phyloP scores from a whole-genome alignment of 2,888 invertebrate genomes.

The Callyntrura sp. region DNA sequence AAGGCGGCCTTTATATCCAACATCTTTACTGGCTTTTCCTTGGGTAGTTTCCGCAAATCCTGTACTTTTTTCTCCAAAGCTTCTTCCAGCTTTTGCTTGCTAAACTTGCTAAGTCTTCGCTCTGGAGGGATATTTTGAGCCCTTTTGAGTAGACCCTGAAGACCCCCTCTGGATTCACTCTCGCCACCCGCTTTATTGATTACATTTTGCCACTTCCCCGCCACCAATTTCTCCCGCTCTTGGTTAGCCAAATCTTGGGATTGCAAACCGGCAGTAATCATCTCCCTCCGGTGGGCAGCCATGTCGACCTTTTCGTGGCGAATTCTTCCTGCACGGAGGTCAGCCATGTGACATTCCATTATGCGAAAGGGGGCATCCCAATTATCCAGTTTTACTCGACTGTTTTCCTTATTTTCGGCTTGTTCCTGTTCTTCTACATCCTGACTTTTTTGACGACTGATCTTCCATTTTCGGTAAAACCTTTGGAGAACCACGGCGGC shows the following conservation, averaged over 20 bases:
- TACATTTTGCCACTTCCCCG: conserved; percentile 83
- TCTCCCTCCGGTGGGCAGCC: conserved; percentile 85
- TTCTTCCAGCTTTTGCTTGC: conserved; percentile 73
- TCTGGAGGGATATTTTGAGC: conserved; percentile 7
- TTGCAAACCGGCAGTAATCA: conserved; percentile 84
- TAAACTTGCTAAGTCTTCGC: conserved; percentile 75
- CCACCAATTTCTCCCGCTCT: conserved; percentile 81
- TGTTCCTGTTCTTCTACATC: conserved; percentile 84
- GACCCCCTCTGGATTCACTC: not conserved
- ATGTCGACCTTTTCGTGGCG: conserved; percentile 85
- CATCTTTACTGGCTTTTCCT: conserved; percentile 37
- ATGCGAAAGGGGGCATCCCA: conserved; percentile 83
- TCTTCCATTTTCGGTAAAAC: conserved; percentile 86
- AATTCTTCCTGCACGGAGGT: conserved; percentile 79
- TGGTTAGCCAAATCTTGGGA: conserved; percentile 85
- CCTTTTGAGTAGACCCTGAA: not conserved
- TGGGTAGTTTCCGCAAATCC: conserved; percentile 57
- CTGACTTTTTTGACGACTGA: conserved; percentile 63
- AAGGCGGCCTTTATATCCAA: conserved; percentile 52
- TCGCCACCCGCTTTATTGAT: conserved; percentile 70
- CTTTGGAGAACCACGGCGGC: conserved; percentile 85
- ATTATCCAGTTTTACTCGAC: conserved; percentile 63
- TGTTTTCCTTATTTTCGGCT: not conserved
- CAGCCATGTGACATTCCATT: conserved; percentile 79
- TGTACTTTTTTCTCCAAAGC: conserved; percentile 78